Percentiles rank a stretch among this genome's conserved stretches.
Evolutionary conservation across 1,140 invertebrate genomes (phyloP).

Genomic region (Zaprionus nigranus): DNA sequence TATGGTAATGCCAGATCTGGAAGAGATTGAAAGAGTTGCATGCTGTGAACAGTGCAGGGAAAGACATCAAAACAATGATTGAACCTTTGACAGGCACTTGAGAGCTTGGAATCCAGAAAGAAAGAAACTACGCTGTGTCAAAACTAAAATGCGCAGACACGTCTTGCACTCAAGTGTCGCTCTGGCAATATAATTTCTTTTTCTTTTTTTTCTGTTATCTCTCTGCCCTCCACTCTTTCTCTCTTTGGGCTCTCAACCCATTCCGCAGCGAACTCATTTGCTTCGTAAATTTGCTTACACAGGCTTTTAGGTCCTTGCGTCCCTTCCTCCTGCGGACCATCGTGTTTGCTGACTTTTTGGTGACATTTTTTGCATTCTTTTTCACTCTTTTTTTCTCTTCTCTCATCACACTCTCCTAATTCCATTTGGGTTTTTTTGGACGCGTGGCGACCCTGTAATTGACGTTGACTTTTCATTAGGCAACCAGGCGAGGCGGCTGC

Average conservation of each 20-base stretch:
- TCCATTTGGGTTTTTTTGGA: conserved; percentile 54
- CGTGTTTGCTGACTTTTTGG: conserved; percentile 69
- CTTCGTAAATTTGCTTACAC: conserved; percentile 61
- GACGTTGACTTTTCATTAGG: conserved; percentile 74
- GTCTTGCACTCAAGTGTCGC: conserved; percentile 37
- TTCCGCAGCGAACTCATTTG: conserved; percentile 40
- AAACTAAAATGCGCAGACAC: conserved; percentile 53
- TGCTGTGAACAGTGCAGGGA: conserved; percentile 1
- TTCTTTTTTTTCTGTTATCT: background rate
- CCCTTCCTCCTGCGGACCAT: no score
- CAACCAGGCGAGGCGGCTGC: conserved; percentile 46
- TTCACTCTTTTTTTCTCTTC: conserved; percentile 10
- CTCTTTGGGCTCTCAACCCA: background rate
- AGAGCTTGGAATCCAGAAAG: conserved; percentile 1
- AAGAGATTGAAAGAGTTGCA: conserved; percentile 48
- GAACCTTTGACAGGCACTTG: conserved; percentile 24
- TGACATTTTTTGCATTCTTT: conserved; percentile 49
- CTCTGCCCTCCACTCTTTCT: background rate
- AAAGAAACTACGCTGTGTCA: background rate
- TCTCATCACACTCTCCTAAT: conserved; percentile 43
- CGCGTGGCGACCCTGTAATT: conserved; percentile 73
- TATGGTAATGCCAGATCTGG: conserved; percentile 35
- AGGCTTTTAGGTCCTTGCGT: conserved; percentile 43
- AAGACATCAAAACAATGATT: conserved; percentile 31
- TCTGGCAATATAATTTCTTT: conserved; percentile 37